Conservation (phyloP, 2,888 invertebrate species). For the Dione vanillae region DNA sequence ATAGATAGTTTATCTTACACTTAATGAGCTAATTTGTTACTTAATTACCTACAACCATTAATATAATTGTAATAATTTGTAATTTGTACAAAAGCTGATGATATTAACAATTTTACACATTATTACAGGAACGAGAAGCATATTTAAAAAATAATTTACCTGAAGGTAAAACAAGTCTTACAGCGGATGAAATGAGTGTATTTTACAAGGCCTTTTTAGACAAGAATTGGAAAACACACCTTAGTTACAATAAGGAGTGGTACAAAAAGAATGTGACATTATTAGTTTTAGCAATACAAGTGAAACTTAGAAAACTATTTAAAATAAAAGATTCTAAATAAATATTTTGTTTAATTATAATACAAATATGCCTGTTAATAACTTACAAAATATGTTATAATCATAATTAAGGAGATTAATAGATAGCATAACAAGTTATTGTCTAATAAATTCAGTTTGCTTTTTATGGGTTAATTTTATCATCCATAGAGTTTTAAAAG, state of each 20-base stretch:
- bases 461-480: neutral
- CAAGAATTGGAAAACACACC: conserved; percentile 90
- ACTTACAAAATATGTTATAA: too few relatives aligned
- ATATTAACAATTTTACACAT: neutral
- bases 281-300: conserved; percentile 85
- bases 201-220: conserved; percentile 95
- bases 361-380: neutral
- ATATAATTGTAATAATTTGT: too few relatives aligned
- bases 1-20: neutral
- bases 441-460: too few relatives aligned
- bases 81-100: neutral
- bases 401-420: too few relatives aligned
- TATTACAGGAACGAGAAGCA: conserved; percentile 82
- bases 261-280: conserved; percentile 90
- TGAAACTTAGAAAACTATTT: conserved; percentile 75
- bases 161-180: conserved; percentile 81
- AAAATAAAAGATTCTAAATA: conserved; percentile 61
- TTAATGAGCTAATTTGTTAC: neutral
- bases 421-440: too few relatives aligned
- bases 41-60: too few relatives aligned
- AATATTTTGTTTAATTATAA: conserved; percentile 29
- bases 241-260: conserved; percentile 92
- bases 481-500: conserved; percentile 3
- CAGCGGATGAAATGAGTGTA: conserved; percentile 93
- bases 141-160: conserved; percentile 81